These are phyloP conservation scores for Zaprionus tsacasi DNA, from an alignment of 1,140 invertebrate genomes.

Conservation along the genomic window DNA sequence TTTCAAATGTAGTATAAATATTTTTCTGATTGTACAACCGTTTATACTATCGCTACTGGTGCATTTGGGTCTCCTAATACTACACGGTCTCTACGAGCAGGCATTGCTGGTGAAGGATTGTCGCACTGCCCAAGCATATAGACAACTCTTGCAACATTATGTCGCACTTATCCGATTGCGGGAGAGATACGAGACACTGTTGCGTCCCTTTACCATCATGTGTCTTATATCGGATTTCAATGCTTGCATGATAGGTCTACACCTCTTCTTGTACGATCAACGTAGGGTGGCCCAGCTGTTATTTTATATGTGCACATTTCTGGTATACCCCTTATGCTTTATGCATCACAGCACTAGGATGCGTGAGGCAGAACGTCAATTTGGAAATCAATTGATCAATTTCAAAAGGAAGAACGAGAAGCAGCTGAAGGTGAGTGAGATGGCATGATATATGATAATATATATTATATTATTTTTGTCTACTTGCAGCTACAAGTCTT, in stretches of 20 bases:
- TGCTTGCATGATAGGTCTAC: slow-evolving; percentile 16
- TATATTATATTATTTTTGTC: no score
- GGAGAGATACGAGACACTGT: slow-evolving; percentile 38
- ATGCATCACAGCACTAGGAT: slow-evolving; percentile 31
- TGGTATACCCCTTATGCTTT: slow-evolving; percentile 29
- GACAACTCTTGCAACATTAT: slow-evolving; percentile 26
- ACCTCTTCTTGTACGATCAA: slow-evolving; percentile 37
- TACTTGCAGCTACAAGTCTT: slow-evolving; percentile 41
- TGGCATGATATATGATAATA: no score
- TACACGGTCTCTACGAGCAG: slow-evolving; percentile 34
- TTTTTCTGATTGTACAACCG: slow-evolving; percentile 49
- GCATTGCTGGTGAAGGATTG: neutral
- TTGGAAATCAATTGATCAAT: slow-evolving; percentile 24
- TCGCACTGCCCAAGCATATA: neutral
- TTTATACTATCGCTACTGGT: slow-evolving; percentile 13
- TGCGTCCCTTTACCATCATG: slow-evolving; percentile 48
- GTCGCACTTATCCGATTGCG: slow-evolving; percentile 36
- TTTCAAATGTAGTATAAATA: neutral
- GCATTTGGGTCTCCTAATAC: slow-evolving; percentile 44
- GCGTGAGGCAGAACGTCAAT: slow-evolving; percentile 7
- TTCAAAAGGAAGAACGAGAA: slow-evolving; percentile 7
- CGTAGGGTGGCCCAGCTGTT: neutral
- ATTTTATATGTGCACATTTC: rapidly evolving
- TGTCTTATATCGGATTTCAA: slow-evolving; percentile 13
- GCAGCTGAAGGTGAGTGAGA: slow-evolving; percentile 30